phyloP scores from a whole-genome alignment of 2,113 vertebrate genomes.

The Clinocottus analis region DNA sequence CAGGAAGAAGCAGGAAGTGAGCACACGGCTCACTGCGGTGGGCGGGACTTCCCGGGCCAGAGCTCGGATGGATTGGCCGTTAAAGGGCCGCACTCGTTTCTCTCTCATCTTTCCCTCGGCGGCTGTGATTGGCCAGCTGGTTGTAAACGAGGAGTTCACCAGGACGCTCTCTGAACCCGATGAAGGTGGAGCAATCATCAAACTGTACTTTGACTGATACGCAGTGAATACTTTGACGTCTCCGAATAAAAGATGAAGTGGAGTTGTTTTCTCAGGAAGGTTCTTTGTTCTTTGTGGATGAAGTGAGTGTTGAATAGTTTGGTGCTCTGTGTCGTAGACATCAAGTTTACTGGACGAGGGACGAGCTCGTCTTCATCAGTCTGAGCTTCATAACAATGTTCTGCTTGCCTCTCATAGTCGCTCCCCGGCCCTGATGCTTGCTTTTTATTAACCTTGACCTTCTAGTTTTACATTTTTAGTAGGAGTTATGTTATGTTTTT shows the following conservation, averaged over 20 bases:
- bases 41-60: slow-evolving; percentile 50
- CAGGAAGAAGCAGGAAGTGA: slow-evolving; percentile 47
- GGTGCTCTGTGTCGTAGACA: slow-evolving; percentile 26
- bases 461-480: slow-evolving; percentile 87
- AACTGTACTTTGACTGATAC: slow-evolving; percentile 44
- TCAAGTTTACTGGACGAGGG: background rate
- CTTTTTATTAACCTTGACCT: slow-evolving; percentile 81
- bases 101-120: slow-evolving; percentile 33
- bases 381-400: slow-evolving; percentile 66
- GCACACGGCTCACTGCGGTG: slow-evolving; percentile 33
- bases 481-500: slow-evolving; percentile 74
- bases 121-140: slow-evolving; percentile 41
- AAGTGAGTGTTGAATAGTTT: slow-evolving; percentile 31
- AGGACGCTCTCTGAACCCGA: slow-evolving; percentile 4
- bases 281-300: slow-evolving; percentile 49
- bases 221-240: slow-evolving; percentile 40
- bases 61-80: slow-evolving; percentile 26
- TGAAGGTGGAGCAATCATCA: slow-evolving; percentile 13
- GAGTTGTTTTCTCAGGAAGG: slow-evolving; percentile 50
- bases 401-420: slow-evolving; percentile 52
- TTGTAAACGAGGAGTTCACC: slow-evolving; percentile 5
- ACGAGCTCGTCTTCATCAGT: slow-evolving; percentile 47
- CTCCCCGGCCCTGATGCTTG: slow-evolving; percentile 61
- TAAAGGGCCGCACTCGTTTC: slow-evolving; percentile 36
- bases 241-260: slow-evolving; percentile 32